Conservation (phyloP, 2,113 vertebrate genomes). For the Archocentrus centrarchus region DNA sequence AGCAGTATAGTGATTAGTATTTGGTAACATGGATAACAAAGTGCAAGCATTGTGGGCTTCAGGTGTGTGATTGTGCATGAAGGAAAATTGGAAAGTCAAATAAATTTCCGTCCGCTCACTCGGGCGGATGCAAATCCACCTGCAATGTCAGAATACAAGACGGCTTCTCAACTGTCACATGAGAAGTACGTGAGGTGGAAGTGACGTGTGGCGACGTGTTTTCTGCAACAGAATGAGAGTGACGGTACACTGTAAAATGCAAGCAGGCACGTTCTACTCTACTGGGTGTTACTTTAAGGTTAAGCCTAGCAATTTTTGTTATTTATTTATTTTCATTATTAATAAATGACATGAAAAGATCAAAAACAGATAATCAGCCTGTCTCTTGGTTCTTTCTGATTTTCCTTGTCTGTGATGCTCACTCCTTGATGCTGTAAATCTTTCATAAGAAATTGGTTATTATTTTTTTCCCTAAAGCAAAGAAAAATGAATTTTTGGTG, state of each 20-base stretch:
- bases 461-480: not conserved
- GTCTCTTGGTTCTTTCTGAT: not conserved
- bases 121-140: not conserved
- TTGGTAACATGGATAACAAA: not conserved
- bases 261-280: not conserved
- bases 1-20: not conserved
- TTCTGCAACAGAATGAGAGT: not conserved
- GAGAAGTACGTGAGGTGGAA: not conserved
- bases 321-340: not conserved
- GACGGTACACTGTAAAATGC: not conserved
- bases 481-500: not conserved
- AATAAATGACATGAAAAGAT: too few species aligned
- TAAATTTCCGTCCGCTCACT: not conserved
- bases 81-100: slow-evolving; percentile 12
- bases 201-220: not conserved
- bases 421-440: not conserved
- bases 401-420: not conserved
- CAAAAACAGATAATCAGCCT: too few species aligned
- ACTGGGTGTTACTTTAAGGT: not conserved
- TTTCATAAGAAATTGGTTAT: not conserved
- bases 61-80: not conserved
- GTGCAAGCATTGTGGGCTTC: not conserved
- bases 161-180: not conserved
- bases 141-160: not conserved
- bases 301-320: not conserved